Percentiles rank a stretch among this genome's conserved stretches.
These are phyloP conservation scores for Plutella xylostella DNA, from an alignment of 2,888 invertebrate species.

Conservation along the genomic window DNA sequence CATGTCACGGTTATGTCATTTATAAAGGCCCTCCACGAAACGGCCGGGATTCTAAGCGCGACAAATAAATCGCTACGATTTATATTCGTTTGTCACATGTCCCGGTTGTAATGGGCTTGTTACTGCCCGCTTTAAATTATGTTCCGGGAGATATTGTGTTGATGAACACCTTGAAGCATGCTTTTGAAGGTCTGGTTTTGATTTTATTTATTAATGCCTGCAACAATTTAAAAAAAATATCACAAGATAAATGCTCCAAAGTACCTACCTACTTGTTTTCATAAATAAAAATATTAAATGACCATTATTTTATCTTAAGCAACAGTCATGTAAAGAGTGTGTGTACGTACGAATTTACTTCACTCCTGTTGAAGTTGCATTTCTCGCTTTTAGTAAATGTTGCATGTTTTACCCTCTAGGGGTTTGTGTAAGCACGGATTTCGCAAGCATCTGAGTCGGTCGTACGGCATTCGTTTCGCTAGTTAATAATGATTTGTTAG, in stretches of 20 bases:
- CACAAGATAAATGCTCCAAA: neutral
- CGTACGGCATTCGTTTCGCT: neutral
- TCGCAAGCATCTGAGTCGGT: neutral
- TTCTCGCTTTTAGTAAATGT: too few species aligned
- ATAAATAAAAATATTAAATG: too few species aligned
- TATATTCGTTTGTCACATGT: conserved; percentile 33
- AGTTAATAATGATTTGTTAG: neutral
- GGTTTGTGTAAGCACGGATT: neutral
- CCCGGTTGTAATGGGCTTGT: conserved; percentile 11
- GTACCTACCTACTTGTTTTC: too few species aligned
- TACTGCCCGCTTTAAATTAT: neutral
- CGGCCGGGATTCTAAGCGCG: conserved; percentile 20
- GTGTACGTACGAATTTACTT: too few species aligned
- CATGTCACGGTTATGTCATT: conserved; percentile 39
- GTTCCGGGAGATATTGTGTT: neutral
- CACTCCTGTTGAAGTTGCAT: too few species aligned
- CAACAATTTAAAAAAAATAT: neutral
- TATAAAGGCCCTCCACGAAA: conserved; percentile 4
- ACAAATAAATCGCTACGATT: conserved; percentile 35
- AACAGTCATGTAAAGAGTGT: too few species aligned
- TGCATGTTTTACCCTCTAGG: too few species aligned
- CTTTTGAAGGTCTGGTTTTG: too few species aligned
- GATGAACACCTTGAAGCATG: too few species aligned
- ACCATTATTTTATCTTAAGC: too few species aligned
- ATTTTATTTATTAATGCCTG: neutral